phyloP scores from a whole-genome alignment of 2,113 vertebrate genomes.

The Micromys minutus region DNA sequence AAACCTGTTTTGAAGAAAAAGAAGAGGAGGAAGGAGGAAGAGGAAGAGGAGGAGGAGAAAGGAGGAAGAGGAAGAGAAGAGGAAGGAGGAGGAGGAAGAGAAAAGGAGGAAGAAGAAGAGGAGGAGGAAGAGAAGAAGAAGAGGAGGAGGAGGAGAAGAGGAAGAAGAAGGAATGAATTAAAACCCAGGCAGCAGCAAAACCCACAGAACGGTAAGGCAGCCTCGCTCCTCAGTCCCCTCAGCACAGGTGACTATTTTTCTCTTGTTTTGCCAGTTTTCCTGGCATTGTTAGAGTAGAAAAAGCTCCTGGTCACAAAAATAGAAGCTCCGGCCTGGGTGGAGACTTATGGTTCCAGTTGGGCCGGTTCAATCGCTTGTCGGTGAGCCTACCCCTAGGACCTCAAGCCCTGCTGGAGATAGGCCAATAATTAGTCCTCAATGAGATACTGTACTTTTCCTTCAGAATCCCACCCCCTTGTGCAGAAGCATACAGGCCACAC shows the following conservation, averaged over 20 bases:
- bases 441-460: neutral
- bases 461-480: neutral
- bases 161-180: neutral
- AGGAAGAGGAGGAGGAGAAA: too few relatives aligned
- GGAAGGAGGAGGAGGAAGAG: neutral
- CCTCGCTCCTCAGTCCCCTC: neutral
- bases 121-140: too few relatives aligned
- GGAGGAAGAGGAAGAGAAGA: too few relatives aligned
- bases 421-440: too few relatives aligned
- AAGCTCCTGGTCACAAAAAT: neutral
- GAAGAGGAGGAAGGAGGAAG: too few relatives aligned
- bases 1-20: neutral
- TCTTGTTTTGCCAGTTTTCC: neutral
- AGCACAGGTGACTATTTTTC: neutral
- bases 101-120: rapidly evolving
- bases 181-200: neutral
- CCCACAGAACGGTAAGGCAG: neutral
- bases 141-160: too few relatives aligned
- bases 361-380: neutral
- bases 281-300: neutral
- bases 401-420: neutral
- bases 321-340: neutral
- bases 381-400: neutral
- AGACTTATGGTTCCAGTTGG: neutral
- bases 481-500: neutral